Evolutionary conservation across 2,113 vertebrate species (phyloP).

Genomic region (Okapia johnstoni): DNA sequence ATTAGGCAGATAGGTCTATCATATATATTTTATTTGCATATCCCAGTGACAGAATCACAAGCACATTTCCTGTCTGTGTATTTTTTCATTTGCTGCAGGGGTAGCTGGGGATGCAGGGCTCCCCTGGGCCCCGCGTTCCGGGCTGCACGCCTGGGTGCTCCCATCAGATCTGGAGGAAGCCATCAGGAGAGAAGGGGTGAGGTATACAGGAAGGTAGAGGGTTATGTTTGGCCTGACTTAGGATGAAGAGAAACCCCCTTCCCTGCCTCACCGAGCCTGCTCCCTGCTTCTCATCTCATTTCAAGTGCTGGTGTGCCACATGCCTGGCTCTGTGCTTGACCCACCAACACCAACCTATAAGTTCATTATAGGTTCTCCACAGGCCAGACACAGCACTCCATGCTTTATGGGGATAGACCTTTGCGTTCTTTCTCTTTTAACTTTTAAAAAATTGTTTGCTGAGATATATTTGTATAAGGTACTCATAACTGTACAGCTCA

Average conservation of each 20-base stretch:
- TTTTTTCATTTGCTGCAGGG: slow-evolving; percentile 75
- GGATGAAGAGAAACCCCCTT: neutral
- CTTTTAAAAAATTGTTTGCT: slow-evolving; percentile 16
- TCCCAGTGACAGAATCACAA: slow-evolving; percentile 79
- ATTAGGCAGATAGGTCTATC: slow-evolving; percentile 67
- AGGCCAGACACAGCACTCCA: neutral
- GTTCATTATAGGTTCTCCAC: neutral
- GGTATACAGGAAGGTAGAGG: neutral
- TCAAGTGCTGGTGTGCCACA: neutral
- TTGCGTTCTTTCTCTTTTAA: neutral
- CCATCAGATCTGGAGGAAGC: neutral
- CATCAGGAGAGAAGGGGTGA: neutral
- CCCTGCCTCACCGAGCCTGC: neutral
- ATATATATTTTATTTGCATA: slow-evolving; percentile 84
- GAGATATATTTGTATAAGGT: slow-evolving; percentile 1
- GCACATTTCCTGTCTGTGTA: slow-evolving; percentile 75
- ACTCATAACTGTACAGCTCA: neutral
- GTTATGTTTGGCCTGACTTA: neutral
- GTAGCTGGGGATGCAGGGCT: slow-evolving; percentile 53
- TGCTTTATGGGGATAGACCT: neutral
- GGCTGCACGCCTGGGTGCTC: slow-evolving; percentile 45
- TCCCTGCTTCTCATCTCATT: neutral
- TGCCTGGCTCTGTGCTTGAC: neutral
- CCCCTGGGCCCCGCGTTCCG: slow-evolving; percentile 16
- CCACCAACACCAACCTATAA: no score